Percentiles rank a stretch among this genome's conserved stretches.
Conservation (phyloP, 2,113 vertebrate genomes). For the Neolamprologus devosi region DNA sequence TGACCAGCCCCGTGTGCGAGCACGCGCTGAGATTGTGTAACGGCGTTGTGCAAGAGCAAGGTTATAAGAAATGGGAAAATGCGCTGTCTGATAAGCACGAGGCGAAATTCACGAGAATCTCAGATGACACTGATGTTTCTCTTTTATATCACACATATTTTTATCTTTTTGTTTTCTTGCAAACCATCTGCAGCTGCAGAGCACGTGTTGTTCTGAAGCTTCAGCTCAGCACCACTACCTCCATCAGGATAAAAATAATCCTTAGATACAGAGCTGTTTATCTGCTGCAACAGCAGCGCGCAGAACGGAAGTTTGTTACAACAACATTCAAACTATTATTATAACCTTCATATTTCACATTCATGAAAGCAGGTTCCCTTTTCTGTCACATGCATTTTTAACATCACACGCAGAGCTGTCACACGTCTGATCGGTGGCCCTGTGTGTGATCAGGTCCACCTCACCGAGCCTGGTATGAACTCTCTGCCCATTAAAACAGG, state of each 20-base stretch:
- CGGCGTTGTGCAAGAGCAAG: neutral
- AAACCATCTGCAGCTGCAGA: neutral
- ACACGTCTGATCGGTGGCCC: neutral
- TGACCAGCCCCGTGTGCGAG: neutral
- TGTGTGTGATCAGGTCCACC: neutral
- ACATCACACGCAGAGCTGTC: neutral
- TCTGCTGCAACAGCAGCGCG: neutral
- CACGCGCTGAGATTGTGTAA: constrained; percentile 2
- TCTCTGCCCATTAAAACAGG: neutral
- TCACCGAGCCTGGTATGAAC: neutral
- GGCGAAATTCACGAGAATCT: neutral
- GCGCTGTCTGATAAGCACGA: neutral
- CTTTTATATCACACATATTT: neutral
- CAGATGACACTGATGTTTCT: neutral
- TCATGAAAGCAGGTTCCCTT: neutral
- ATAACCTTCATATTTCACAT: neutral
- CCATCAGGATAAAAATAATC: neutral
- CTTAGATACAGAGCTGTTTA: neutral
- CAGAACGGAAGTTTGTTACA: neutral
- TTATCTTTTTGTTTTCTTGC: neutral
- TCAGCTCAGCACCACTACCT: neutral
- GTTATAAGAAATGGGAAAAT: neutral
- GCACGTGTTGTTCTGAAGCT: neutral
- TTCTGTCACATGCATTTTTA: neutral
- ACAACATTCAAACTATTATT: neutral